Evolutionary conservation across 2,113 vertebrate species (phyloP), one percentile per base, ranked within the genome.

Genomic region (Thunnus maccoyii): DNA sequence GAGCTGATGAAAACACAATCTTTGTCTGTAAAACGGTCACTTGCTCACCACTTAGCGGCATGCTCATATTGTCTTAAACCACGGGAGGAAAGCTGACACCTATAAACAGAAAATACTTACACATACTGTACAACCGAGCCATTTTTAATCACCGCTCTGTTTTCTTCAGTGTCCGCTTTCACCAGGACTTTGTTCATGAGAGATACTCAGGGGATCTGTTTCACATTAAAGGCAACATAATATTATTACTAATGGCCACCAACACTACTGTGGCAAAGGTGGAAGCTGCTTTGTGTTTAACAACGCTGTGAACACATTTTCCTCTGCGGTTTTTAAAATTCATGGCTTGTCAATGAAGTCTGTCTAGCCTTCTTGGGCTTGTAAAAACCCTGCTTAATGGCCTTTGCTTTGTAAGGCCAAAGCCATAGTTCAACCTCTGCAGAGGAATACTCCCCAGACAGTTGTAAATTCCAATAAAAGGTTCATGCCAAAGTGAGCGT

Each of bases 381-480:
- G 83, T 86, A 86, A 86, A 87, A 89, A 68, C 27, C 65, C 57
- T 50, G 15, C 66, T 86, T 90, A 92, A 89, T 89, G 86, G 78
- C 80, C 89, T 91, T 89, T 91, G 87, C 87, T 90, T 89, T 89
- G 87, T 88, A 71, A 83, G 85, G 90, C 89, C 84, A 83, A 86
- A 86, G 87, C 78, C 82, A 82, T 76, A 82, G 88, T 86, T 88
- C 85, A 91, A 82, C 86, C 81, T 87, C 66, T 67, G 82, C 65
- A 55, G 82, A 78, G 76, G 71, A 89, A 89, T 66, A 75, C 56
- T 94, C 91, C 91, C 90, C 78, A 72, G 92, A 92, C 88, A 82
- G 86, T 88, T 93, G 88, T 92, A 91, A 94, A 92, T 94, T 93
- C 85, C 86, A 92, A 86, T 94, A 92, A 95, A 89, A 92, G 90